Conservation (phyloP, 64 coral and sea anemone species). For the Montipora capricornis region DNA sequence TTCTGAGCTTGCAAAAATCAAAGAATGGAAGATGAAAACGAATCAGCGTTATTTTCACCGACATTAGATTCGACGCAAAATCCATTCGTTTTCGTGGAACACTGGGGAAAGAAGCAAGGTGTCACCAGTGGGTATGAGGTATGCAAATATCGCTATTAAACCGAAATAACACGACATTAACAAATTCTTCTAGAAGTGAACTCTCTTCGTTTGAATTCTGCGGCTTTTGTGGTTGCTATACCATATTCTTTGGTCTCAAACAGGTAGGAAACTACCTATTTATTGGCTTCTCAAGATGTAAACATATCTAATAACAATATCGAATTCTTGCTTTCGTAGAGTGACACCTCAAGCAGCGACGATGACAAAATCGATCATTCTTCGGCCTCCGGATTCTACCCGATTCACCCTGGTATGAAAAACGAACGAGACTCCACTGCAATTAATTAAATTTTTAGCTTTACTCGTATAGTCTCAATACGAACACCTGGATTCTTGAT, state of each 20-base stretch:
- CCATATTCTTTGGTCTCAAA: background rate
- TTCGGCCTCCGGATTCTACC: slow-evolving; percentile 8
- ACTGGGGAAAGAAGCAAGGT: background rate
- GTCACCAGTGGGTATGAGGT: slow-evolving; percentile 31
- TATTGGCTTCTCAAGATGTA: background rate
- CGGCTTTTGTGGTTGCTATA: background rate
- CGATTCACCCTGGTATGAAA: slow-evolving; percentile 10
- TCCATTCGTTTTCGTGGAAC: slow-evolving; percentile 5
- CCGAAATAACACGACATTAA: background rate
- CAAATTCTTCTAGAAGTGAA: slow-evolving; percentile 5
- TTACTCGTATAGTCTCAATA: background rate
- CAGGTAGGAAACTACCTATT: background rate
- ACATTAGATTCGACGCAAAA: background rate
- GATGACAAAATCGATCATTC: slow-evolving; percentile 1
- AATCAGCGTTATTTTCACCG: background rate
- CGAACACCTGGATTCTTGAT: slow-evolving; percentile 9
- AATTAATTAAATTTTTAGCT: no score
- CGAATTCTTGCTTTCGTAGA: background rate
- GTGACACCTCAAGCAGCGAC: slow-evolving; percentile 29
- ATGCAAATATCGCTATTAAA: background rate
- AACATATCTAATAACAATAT: slow-evolving; percentile 17
- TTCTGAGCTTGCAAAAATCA: background rate
- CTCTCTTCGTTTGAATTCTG: slow-evolving; percentile 37
- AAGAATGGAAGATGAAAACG: background rate
- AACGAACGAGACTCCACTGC: background rate